Evolutionary conservation across 2,113 vertebrate species (phyloP), one percentile per base, ranked within the genome.

Genomic region (Microcebus lehilahytsara): DNA sequence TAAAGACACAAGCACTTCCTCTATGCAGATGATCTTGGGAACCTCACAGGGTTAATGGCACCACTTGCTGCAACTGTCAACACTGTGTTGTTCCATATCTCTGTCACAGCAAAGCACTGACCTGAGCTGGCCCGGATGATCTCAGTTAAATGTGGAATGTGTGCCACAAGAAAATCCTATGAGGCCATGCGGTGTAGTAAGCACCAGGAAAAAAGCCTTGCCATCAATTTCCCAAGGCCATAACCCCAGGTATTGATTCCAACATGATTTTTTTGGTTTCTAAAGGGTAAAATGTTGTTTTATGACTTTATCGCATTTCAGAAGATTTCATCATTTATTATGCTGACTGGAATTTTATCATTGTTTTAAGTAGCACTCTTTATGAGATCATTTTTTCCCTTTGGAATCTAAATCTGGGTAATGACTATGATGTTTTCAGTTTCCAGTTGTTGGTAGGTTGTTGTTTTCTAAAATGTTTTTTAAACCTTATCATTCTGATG

Each of bases 301-400:
- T 60, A 78, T 79, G 64, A 71, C 67, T 95, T 89, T 94, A 90
- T 79, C 77, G 51, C 49, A 93, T 96, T 95, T 94, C 91, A 64
- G 40, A 58, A 80, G 71, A 78, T 86, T 93, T 83, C 93, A 91
- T 95, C 96, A 93, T 89, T 96, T 97, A 87, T 60, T 90, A 93
- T 67, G 69, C 83, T 87, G 60, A 84, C 64, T 89, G 64, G 42
- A 96, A 96, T 89, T 95, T 95, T 93, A 66, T 95, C 84, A 89
- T 49, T 97, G 85, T 91, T 96, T 95, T 92, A 95, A 96, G 86
- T 77, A 90, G 53, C 74, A 66, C 25, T 90, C 83, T 75, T 93
- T 86, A 51, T 95, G 94, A 93, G 86, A 81, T 97, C 90, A 95
- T 92, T 97, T 89, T 96, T 46, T 94, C 79, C 69, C 60, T 89